phyloP scores from a whole-genome alignment of 2,797 vertebrate species.

The Aeoliscus strigatus region DNA sequence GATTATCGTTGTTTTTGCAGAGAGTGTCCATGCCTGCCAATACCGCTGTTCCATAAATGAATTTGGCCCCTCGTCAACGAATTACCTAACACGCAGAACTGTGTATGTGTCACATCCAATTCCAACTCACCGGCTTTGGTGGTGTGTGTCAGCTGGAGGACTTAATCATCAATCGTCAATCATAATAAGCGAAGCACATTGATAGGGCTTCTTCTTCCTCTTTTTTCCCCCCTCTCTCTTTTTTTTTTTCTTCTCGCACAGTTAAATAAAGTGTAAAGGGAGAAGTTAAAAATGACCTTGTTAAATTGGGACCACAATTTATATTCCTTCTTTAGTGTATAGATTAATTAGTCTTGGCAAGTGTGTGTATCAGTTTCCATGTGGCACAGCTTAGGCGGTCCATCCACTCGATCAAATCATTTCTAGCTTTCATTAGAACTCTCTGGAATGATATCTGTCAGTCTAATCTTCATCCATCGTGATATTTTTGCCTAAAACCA shows the following conservation, averaged over 20 bases:
- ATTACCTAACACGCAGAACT: conserved; percentile 77
- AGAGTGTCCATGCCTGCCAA: conserved; percentile 76
- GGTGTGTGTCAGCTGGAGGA: conserved; percentile 76
- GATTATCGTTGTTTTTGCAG: conserved; percentile 78
- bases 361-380: conserved; percentile 61
- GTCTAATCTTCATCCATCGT: conserved; percentile 40
- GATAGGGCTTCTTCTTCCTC: conserved; percentile 61
- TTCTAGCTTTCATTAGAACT: conserved; percentile 55
- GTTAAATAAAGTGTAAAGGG: conserved; percentile 73
- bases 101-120: conserved; percentile 78
- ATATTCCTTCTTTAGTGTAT: conserved; percentile 72
- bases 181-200: conserved; percentile 74
- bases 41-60: conserved; percentile 79
- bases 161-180: conserved; percentile 80
- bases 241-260: conserved; percentile 23
- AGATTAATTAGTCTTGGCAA: conserved; percentile 72
- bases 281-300: conserved; percentile 72
- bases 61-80: conserved; percentile 78
- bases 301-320: conserved; percentile 68
- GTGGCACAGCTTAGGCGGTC: conserved; percentile 50
- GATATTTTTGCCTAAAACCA: conserved; percentile 52
- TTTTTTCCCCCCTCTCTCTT: conserved; percentile 7
- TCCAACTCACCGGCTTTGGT: conserved; percentile 75
- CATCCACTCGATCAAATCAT: conserved; percentile 61
- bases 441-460: conserved; percentile 67